A percentile compares a stretch with the other conserved stretches of the same genome.
These are phyloP conservation scores for Anser brachyrhynchus DNA, from an alignment of 2,113 vertebrate genomes.

Conservation along the genomic window DNA sequence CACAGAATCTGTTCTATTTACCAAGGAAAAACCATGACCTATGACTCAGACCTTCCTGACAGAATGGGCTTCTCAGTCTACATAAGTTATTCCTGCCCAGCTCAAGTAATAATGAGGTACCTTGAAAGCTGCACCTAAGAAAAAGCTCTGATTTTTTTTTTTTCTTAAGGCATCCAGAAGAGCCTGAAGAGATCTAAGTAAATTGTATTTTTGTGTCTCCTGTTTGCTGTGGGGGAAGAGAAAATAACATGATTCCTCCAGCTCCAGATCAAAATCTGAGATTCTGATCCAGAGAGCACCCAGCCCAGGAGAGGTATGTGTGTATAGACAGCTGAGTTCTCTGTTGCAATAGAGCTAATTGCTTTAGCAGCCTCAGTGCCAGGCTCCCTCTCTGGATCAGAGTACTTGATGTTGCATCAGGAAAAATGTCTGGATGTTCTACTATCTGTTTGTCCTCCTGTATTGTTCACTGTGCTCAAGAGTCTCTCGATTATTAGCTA, in stretches of 20 bases:
- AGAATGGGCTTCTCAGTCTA: slow-evolving; percentile 19
- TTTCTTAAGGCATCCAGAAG: slow-evolving; percentile 61
- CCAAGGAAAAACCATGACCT: slow-evolving; percentile 19
- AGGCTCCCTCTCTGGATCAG: slow-evolving; percentile 68
- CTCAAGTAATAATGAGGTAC: background rate
- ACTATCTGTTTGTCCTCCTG: background rate
- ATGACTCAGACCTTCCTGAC: slow-evolving; percentile 44
- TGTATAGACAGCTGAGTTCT: slow-evolving; percentile 12
- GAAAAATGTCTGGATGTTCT: background rate
- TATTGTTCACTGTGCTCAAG: background rate
- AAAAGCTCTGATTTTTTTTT: slow-evolving; percentile 57
- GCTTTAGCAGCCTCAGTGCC: slow-evolving; percentile 1
- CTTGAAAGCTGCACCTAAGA: slow-evolving; percentile 55
- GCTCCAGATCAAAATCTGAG: slow-evolving; percentile 64
- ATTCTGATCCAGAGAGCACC: slow-evolving; percentile 69
- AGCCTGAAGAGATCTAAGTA: slow-evolving; percentile 66
- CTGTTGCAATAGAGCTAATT: slow-evolving; percentile 1
- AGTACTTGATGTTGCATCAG: slow-evolving; percentile 5
- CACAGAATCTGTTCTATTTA: slow-evolving; percentile 21
- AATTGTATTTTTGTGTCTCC: slow-evolving; percentile 67
- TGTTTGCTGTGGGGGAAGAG: slow-evolving; percentile 64
- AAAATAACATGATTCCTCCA: slow-evolving; percentile 61
- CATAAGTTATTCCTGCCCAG: slow-evolving; percentile 4
- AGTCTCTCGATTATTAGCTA: background rate
- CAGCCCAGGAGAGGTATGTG: slow-evolving; percentile 62